Conservation (phyloP, 2,113 vertebrate species). For the Ophiodon elongatus region DNA sequence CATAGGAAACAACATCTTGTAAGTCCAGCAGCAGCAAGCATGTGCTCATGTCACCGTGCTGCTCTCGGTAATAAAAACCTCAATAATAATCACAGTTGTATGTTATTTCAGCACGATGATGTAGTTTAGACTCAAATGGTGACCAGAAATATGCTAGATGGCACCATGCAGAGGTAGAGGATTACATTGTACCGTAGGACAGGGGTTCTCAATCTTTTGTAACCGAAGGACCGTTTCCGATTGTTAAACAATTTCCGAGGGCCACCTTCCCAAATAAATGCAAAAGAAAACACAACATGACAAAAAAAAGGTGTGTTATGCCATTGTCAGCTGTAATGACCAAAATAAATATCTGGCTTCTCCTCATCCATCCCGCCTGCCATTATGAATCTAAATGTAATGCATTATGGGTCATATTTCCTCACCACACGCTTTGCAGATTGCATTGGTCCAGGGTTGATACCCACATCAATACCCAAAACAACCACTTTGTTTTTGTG, state of each 20-base stretch:
- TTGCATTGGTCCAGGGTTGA: not conserved
- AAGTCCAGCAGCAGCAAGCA: not conserved
- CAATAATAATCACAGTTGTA: not conserved
- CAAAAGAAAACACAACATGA: too few species aligned
- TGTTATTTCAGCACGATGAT: not conserved
- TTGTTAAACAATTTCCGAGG: too few species aligned
- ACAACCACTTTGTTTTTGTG: not conserved
- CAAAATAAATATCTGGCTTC: too few species aligned
- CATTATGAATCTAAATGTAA: too few species aligned
- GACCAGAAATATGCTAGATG: not conserved
- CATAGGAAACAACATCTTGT: slow-evolving; percentile 9
- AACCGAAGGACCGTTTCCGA: too few species aligned
- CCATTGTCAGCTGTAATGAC: too few species aligned
- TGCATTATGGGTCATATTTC: too few species aligned
- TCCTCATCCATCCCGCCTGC: too few species aligned
- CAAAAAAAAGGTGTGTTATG: too few species aligned
- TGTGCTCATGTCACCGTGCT: not conserved
- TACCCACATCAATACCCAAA: not conserved
- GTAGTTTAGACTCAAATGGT: not conserved
- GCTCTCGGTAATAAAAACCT: not conserved
- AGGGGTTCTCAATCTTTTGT: not conserved
- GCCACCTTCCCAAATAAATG: too few species aligned
- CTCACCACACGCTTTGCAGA: too few species aligned
- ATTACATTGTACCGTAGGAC: not conserved
- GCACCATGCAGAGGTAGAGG: not conserved